Evolutionary conservation across 2,113 vertebrate genomes (phyloP).

Genomic region (Psephotus haematonotus): DNA sequence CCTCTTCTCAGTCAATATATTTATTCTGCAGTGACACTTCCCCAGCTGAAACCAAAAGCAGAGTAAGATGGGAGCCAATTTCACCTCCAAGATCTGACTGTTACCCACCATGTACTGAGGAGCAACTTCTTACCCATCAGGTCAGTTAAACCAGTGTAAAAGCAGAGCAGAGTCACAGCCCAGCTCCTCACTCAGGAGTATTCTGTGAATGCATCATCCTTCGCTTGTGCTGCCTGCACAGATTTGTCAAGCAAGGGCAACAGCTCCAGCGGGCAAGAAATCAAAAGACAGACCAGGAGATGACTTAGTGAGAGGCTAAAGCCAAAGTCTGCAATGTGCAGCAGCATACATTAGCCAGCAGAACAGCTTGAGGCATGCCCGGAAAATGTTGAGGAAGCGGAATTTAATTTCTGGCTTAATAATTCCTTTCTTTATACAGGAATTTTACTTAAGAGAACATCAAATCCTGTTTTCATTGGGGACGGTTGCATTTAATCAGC

Average conservation of each 20-base stretch:
- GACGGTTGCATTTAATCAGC: neutral
- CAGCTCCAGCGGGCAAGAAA: neutral
- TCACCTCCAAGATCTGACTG: neutral
- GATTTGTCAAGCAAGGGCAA: neutral
- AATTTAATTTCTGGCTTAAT: constrained; percentile 46
- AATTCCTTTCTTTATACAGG: constrained; percentile 32
- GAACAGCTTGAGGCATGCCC: constrained; percentile 13
- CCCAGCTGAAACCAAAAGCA: neutral
- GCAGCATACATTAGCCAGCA: neutral
- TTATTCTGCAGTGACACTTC: neutral
- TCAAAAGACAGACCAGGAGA: neutral
- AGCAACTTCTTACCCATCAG: neutral
- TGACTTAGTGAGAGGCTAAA: neutral
- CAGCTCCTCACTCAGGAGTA: neutral
- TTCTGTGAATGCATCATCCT: constrained; percentile 6
- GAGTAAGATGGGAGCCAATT: neutral
- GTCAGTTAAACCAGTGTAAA: neutral
- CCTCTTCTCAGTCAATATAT: neutral
- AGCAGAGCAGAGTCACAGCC: neutral
- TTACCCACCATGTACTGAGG: neutral
- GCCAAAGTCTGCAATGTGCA: neutral
- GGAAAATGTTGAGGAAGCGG: neutral
- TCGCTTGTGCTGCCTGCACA: neutral
- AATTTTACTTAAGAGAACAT: constrained; percentile 32
- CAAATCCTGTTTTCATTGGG: constrained; percentile 24